Base-by-base conservation (phyloP, 2,888 invertebrate genomes). In the Anaspis maculata region DNA sequence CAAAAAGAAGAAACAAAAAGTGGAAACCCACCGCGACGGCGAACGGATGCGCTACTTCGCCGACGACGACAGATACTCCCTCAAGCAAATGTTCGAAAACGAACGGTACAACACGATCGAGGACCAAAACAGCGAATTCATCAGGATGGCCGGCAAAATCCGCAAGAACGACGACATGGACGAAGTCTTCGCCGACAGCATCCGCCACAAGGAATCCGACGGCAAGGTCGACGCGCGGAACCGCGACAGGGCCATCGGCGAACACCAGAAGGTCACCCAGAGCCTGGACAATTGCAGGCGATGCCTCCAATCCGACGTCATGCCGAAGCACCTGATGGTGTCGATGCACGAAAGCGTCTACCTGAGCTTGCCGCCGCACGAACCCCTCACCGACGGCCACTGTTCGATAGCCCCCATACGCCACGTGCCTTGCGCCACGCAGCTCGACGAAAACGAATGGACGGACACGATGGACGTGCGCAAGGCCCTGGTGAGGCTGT, bases 361-460 rank as follows among this genome's bases (percentile, higher is more conserved):
- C 66, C 61, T 97, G 46, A 76, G 84, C 45, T 61, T 96, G 34
- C 95, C 96, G 2, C 67, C 77, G 32, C 76, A 78, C 56, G 77
- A 79, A 51, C 91, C 94, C 1, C 66, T 97, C 38, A 83, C 84
- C 2, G 71, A 75, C 33, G 86, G 88, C 0, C 96, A 97, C 58
- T 96, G 85, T 55, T 67, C 89, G 29, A 79, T 98, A 51, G 74
- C 83, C 2, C 90, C 95, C 1, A 77, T 84, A 54, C 76, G 82
- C 46, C 96, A 97, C 64, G 69, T 77, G 1, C 59, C 79, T 2
- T 85, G 88, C 59, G 76, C 80, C 21, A 90, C 91, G 1, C 76
- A 81, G 43, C 58, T 92, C 24, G 97, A 97, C 68, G 96, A 97
- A 71, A 91, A 97, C 68, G 83, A 89, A 27, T 96, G 90, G 89